Base-by-base conservation (phyloP, 2,113 vertebrate species). In the Leucosticte australis region DNA sequence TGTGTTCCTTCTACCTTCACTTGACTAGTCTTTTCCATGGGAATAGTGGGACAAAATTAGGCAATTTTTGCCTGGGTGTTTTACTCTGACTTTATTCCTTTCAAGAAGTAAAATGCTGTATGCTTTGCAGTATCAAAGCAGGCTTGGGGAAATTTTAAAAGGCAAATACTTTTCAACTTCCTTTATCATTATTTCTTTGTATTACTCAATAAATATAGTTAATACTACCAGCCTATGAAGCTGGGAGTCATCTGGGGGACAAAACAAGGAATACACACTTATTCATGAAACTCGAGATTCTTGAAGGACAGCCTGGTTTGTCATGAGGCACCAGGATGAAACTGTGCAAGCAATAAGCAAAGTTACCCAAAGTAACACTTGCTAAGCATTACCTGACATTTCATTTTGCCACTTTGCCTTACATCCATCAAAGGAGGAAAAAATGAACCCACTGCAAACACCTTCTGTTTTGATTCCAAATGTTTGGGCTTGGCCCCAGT, bases 391-490 rank as follows among this genome's bases (percentile, higher is more conserved):
- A 80, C 23, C 50, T 57, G 64, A 63, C 16, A 55, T 53, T 78
- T 60, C 49, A 65, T 44, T 52, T 21, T 11, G 30, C 37, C 30
- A 44, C 39, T 60, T 56, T 17, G 23, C 49, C 85, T 74, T 50
- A 5, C 26, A 41, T 21, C 46, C 73, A 52, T 21, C 24, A 87
- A 27, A 46, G 10, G 12, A 64, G 33, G 24, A 44, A 56, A 68
- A 60, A 27, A 10, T 10, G 7, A 86, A 42, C 19, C 23, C 30
- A 68, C 13, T 0, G 0, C 41, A 63, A 90, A 69, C 1, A 16
- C 24, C n/a, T 83, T 37, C 55, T 23, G 11, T 44, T 80, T 20
- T 6, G 2, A 15, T 53, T 60, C 17, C 20, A 37, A 52, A 18
- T 28, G 9, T n/a, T 80, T 44, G 63, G 22, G 26, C 63, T 83